Evolutionary conservation across 2,888 invertebrate species (phyloP).

Genomic region (Leptopilina myrica): DNA sequence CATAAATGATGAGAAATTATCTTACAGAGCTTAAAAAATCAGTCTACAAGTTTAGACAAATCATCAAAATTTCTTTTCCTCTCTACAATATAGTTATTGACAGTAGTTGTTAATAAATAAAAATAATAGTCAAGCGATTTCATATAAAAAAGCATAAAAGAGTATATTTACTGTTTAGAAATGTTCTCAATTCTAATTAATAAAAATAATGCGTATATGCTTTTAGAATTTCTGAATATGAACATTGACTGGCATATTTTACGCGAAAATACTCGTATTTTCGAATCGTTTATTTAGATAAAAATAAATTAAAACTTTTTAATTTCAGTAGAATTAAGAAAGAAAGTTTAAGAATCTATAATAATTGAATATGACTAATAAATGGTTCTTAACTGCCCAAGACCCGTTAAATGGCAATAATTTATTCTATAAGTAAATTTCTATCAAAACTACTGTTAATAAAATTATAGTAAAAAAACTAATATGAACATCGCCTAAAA

Average conservation of each 20-base stretch:
- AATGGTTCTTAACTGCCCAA: conserved; percentile 18
- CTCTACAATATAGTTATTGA: too few relatives aligned
- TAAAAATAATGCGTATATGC: not conserved
- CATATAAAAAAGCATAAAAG: not conserved
- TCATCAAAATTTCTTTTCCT: too few relatives aligned
- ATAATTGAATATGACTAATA: not conserved
- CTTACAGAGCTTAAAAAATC: too few relatives aligned
- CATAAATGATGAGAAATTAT: too few relatives aligned
- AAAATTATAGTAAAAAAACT: not conserved
- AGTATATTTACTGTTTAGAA: not conserved
- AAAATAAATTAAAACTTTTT: not conserved
- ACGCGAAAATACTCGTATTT: too few relatives aligned
- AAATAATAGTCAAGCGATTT: too few relatives aligned
- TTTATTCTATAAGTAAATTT: not conserved
- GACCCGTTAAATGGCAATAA: conserved; percentile 14
- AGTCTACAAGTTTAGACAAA: too few relatives aligned
- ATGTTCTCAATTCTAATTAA: too few relatives aligned
- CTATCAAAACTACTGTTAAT: conserved; percentile 5
- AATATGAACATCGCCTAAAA: conserved; percentile 14
- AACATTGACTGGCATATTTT: too few relatives aligned
- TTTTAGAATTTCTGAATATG: not conserved
- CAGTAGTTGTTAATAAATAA: too few relatives aligned
- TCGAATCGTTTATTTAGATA: too few relatives aligned
- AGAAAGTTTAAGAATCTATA: conserved; percentile 1
- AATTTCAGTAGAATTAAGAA: not conserved